These are phyloP conservation scores for Pterostichus niger DNA, from an alignment of 2,888 invertebrate genomes.

Conservation along the genomic window DNA sequence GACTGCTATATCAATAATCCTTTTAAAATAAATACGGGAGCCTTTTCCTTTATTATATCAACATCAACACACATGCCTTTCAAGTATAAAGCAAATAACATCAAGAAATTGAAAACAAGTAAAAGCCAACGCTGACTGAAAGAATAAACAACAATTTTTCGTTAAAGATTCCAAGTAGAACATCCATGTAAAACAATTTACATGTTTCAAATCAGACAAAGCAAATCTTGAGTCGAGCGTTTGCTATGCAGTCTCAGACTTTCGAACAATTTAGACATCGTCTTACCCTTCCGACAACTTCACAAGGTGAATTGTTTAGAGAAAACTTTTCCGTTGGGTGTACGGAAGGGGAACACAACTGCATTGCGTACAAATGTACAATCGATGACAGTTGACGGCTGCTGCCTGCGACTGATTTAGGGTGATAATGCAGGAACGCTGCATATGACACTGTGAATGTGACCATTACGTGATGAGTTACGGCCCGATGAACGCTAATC, in stretches of 20 bases:
- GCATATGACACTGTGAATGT: constrained; percentile 25
- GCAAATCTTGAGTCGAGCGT: constrained; percentile 23
- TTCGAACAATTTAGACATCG: constrained; percentile 28
- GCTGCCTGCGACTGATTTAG: constrained; percentile 39
- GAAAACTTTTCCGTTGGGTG: neutral
- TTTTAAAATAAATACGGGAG: too few relatives aligned
- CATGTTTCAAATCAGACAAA: constrained; percentile 29
- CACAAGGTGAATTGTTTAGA: constrained; percentile 26
- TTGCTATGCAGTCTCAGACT: constrained; percentile 16
- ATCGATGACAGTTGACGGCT: constrained; percentile 60
- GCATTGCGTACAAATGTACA: constrained; percentile 43
- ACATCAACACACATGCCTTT: neutral
- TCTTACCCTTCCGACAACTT: constrained; percentile 1
- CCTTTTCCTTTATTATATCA: too few relatives aligned
- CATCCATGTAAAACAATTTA: constrained; percentile 23
- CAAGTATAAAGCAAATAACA: neutral
- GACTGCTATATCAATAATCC: too few relatives aligned
- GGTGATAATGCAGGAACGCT: constrained; percentile 29
- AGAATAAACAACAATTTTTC: constrained; percentile 36
- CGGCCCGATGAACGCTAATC: constrained; percentile 27
- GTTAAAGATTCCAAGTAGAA: neutral
- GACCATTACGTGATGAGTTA: constrained; percentile 47
- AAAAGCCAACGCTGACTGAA: neutral
- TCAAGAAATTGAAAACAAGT: constrained; percentile 10
- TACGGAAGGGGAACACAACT: constrained; percentile 16